Evolutionary conservation across 2,888 invertebrate species (phyloP), one percentile per base, ranked within the genome.

Genomic region (Eristalis arbustorum): DNA sequence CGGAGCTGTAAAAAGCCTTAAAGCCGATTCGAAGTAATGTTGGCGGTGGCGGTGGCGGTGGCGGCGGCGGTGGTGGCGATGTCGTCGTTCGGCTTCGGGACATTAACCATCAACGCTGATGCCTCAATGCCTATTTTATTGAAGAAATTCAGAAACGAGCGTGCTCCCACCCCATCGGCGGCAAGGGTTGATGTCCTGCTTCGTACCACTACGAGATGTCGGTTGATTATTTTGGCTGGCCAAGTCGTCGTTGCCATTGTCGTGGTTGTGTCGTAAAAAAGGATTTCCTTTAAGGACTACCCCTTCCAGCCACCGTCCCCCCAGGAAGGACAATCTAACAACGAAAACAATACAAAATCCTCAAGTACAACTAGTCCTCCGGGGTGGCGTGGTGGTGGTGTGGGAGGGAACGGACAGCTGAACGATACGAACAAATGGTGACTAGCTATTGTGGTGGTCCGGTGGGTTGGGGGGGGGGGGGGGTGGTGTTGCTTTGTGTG

Each of bases 101-200:
- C 76, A 69, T 77, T 73, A 73, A 68, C 77, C 72, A 81, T 85
- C 81, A 84, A 76, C 71, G 63, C 63, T 63, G 72, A 49, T 49
- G 49, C 63, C 69, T 76, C 61, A 72, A 77, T 80, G 74, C 67
- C 18, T 49, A 74, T 68, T 80, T 57, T 63, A 85, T 72, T 77
- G 64, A 18, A 28, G 63, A 22, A 34, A 63, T 68, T 74, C 68
- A 56, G n/a, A 81, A n/a, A 42, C n/a, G 18, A 64, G 40, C 68
- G n/a, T 69, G 61, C 72, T 66, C 37, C 56, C 18, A 18, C 8
- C 31, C 6, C 14, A 3, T 13, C 14, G 6, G 49, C 61, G 67
- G 66, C 23, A 76, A 81, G 81, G 73, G 77, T 77, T 78, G 49
- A 71, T 76, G 28, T 69, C 72, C 73, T 68, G 4, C 4, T n/a